Conservation (phyloP, 2,113 vertebrate genomes). For the Microtus pennsylvanicus region DNA sequence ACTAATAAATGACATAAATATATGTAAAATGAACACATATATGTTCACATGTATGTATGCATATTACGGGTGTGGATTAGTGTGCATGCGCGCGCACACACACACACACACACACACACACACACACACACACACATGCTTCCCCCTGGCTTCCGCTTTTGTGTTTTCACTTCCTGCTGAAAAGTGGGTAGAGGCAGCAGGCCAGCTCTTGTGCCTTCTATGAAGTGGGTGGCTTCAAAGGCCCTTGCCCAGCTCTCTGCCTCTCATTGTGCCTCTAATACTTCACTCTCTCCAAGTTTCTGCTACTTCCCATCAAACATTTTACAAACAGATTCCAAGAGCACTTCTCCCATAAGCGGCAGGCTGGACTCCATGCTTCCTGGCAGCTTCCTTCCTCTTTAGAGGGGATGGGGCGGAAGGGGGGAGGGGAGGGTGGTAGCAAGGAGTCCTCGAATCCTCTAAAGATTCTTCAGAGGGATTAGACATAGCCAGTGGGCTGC, state of each 20-base stretch:
- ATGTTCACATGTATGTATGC: background rate
- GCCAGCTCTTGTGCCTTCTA: slow-evolving; percentile 33
- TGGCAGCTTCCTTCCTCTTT: slow-evolving; percentile 62
- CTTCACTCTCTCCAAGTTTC: slow-evolving; percentile 60
- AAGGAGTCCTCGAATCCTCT: slow-evolving; percentile 60
- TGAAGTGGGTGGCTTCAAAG: slow-evolving; percentile 49
- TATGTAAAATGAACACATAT: background rate
- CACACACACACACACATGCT: too few species aligned
- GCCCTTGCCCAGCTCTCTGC: background rate
- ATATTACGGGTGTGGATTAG: background rate
- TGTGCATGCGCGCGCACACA: background rate
- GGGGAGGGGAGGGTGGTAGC: background rate
- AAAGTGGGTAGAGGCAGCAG: slow-evolving; percentile 1
- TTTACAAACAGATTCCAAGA: slow-evolving; percentile 67
- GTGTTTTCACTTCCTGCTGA: slow-evolving; percentile 53
- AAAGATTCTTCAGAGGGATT: slow-evolving; percentile 69
- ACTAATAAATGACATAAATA: background rate
- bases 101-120: too few species aligned
- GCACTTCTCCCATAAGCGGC: slow-evolving; percentile 46
- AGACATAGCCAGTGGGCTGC: slow-evolving; percentile 30
- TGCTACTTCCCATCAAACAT: slow-evolving; percentile 60
- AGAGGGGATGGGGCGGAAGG: background rate
- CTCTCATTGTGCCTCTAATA: background rate
- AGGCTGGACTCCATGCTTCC: background rate
- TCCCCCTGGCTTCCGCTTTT: background rate